phyloP scores from a whole-genome alignment of 2,797 vertebrate genomes.

The Helarctos malayanus region DNA sequence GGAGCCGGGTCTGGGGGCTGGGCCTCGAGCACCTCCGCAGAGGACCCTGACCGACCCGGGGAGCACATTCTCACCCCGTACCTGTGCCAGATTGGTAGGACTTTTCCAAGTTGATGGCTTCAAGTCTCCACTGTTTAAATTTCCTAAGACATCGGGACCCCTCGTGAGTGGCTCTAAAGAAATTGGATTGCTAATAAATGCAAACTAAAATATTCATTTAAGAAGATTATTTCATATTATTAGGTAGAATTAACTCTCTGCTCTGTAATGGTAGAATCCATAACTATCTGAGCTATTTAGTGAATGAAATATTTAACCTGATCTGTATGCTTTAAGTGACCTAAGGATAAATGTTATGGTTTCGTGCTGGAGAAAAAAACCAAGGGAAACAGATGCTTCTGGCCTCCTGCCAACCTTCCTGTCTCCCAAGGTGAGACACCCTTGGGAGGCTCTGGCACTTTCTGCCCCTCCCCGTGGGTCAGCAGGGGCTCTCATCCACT shows the following conservation, averaged over 20 bases:
- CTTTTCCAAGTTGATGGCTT: conserved; percentile 18
- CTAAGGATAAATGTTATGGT: conserved; percentile 30
- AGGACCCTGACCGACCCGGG: no score
- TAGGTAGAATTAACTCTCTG: conserved; percentile 85
- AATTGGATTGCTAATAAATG: conserved; percentile 80
- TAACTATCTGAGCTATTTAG: conserved; percentile 85
- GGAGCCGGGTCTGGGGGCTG: neutral
- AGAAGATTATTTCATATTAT: conserved; percentile 81
- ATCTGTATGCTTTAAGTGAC: conserved; percentile 81
- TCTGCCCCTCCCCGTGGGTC: neutral
- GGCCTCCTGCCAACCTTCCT: neutral
- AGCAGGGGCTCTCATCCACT: neutral
- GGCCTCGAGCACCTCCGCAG: accelerated
- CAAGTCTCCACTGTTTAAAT: conserved; percentile 35
- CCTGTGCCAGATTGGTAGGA: neutral
- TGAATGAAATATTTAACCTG: conserved; percentile 87
- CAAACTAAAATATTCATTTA: conserved; percentile 85
- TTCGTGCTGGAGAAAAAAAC: neutral
- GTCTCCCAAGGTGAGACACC: neutral
- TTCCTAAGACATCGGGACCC: neutral
- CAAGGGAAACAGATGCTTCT: neutral
- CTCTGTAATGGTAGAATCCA: conserved; percentile 83
- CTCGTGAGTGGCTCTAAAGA: conserved; percentile 61
- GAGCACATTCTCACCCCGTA: neutral
- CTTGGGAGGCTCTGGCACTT: neutral